Base-by-base conservation (phyloP, 2,113 vertebrate species). In the Mohoua ochrocephala region DNA sequence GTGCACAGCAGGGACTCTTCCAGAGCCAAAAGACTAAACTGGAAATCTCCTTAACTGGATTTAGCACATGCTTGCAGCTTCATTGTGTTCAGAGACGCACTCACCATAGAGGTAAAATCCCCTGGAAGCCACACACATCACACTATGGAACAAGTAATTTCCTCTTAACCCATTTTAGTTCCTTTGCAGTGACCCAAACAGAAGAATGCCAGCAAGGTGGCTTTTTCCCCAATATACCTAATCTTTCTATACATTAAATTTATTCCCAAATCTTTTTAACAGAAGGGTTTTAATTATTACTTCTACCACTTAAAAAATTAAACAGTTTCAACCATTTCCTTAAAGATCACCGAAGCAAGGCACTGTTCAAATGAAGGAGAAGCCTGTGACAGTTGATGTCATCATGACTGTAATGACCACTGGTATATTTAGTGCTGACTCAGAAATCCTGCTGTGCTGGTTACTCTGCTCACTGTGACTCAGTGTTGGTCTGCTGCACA, bases 151-250 rank as follows among this genome's bases (percentile, higher is more conserved):
- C 26, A 69, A 45, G 11, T 15, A 10, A 15, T 6, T 76, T 61
- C 8, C 49, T 23, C 21, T 73, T 53, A 39, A 68, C 7, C 4
- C 15, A 16, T 35, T 73, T 54, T 2, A 69, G 13, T 2, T 82
- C 39, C 7, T 54, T 64, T 45, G 45, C 64, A 68, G 13, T 11
- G 28, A 68, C 28, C 26, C 49, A 33, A 71, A 44, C 20, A 73
- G 16, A 81, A 74, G 7, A 28, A 60, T n/a, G 9, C 2, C 53
- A 73, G 13, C 15, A 57, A 2, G 1, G 28, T 3, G 2, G n/a
- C 31, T 37, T 57, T 89, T 39, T 2, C 24, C 33, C 7, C 1
- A 0, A 52, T 30, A n/a, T 5, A 28, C 19, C 4, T 56, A 6
- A 56, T 20, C 12, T 60, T 49, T 26, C 24, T 28, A 47, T 50